Conservation (phyloP, 2,113 vertebrate genomes). For the Diadophis punctatus region DNA sequence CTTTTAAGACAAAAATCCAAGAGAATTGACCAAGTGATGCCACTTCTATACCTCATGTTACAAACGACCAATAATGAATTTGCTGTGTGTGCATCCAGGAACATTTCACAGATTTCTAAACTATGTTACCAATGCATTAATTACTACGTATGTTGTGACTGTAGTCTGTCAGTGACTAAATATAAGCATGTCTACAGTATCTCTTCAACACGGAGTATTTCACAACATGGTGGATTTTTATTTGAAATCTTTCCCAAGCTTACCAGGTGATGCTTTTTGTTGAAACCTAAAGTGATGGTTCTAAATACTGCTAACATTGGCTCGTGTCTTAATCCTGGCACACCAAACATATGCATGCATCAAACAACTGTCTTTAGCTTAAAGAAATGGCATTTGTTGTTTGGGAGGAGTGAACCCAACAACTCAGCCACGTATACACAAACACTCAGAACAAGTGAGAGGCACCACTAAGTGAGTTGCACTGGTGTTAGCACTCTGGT, state of each 20-base stretch:
- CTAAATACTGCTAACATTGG: background rate
- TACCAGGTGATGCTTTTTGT: background rate
- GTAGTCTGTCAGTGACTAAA: background rate
- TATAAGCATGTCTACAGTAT: background rate
- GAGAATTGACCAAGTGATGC: background rate
- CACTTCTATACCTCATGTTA: background rate
- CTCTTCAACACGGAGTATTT: background rate
- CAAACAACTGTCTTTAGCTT: background rate
- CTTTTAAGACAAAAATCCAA: background rate
- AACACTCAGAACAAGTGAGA: background rate
- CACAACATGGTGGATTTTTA: background rate
- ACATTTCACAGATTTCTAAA: background rate
- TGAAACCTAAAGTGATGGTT: background rate
- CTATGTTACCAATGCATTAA: background rate
- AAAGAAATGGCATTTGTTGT: background rate
- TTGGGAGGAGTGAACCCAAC: background rate
- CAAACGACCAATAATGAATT: background rate
- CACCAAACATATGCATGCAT: too few species aligned
- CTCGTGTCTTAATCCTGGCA: background rate
- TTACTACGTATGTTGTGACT: background rate
- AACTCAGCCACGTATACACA: too few species aligned
- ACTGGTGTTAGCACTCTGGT: background rate
- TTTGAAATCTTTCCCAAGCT: background rate
- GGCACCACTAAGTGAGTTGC: background rate
- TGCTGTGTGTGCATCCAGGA: background rate